Base-by-base conservation (phyloP, 2,797 vertebrate genomes). In the Diplodus puntazzo region DNA sequence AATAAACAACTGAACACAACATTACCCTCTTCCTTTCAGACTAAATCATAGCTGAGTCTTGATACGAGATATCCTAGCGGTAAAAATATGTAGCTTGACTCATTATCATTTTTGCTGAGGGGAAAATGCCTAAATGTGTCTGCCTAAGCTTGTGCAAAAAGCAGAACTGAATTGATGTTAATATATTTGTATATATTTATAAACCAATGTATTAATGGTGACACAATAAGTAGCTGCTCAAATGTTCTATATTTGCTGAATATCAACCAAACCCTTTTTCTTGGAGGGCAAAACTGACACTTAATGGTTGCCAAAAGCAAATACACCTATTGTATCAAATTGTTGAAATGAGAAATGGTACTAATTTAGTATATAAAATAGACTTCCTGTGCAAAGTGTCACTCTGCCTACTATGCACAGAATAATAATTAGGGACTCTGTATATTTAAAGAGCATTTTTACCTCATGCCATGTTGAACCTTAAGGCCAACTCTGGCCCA, bases 1-100 rank as follows among this genome's bases (percentile, higher is more conserved):
- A 80, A 80, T 76, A 83, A 78, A 73, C 39, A 11, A 39, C 48
- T 68, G 12, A 81, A 77, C 23, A 42, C 8, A 73, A 53, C 45
- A 58, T 81, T n/a, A 27, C 53, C 6, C 7, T 61, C 18, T 39
- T 45, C 7, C 46, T 45, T n/a, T 60, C 48, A 23, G 39, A 54
- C 23, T 42, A 9, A 73, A 39, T 50, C 17, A 67, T 20, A 14
- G 53, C 54, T 52, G 0, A 16, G 9, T 49, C 11, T 60, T 39
- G 42, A 11, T 58, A 25, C 20, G 39, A 27, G 20, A 46, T 8
- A 63, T 25, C 17, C 18, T 7, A 5, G 21, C 23, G 54, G 48
- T 53, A 25, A 58, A 42, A 65, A 5, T 9, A 52, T 59, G 50
- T 50, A 48, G 48, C 21, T 13, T 23, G 61, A n/a, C 20, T 46